Evolutionary conservation across 2,888 invertebrate species (phyloP).

Genomic region (Cyclophora punctaria): DNA sequence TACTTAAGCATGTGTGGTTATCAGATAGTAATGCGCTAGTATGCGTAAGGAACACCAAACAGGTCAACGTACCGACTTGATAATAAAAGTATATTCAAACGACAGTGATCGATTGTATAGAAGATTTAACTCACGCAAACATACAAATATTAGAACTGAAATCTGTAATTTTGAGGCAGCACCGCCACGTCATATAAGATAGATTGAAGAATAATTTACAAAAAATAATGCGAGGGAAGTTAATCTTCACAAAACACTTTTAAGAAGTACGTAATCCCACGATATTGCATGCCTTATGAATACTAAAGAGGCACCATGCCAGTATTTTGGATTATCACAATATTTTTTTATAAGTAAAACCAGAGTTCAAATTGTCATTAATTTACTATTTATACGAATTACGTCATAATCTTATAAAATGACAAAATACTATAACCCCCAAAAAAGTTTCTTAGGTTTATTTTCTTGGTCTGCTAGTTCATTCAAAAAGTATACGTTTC

Average conservation of each 20-base stretch:
- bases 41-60: constrained; percentile 50
- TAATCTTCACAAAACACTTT: not conserved
- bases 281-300: not conserved
- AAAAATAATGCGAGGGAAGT: constrained; percentile 3
- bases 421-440: too few relatives aligned
- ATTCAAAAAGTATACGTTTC: too few relatives aligned
- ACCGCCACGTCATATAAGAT: constrained; percentile 49
- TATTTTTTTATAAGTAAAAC: too few relatives aligned
- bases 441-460: too few relatives aligned
- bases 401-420: too few relatives aligned
- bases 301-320: too few relatives aligned
- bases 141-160: constrained; percentile 39
- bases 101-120: constrained; percentile 69
- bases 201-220: constrained; percentile 25
- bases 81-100: constrained; percentile 44
- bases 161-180: constrained; percentile 48
- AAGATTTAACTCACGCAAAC: constrained; percentile 63
- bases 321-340: too few relatives aligned
- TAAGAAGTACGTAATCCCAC: not conserved
- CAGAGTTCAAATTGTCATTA: too few relatives aligned
- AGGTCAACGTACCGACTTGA: constrained; percentile 62
- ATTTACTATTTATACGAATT: too few relatives aligned
- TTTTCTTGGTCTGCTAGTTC: too few relatives aligned
- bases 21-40: constrained; percentile 43
- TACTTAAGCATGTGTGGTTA: constrained; percentile 39